Conservation (phyloP, 2,888 invertebrate genomes). For the Formica aserva region DNA sequence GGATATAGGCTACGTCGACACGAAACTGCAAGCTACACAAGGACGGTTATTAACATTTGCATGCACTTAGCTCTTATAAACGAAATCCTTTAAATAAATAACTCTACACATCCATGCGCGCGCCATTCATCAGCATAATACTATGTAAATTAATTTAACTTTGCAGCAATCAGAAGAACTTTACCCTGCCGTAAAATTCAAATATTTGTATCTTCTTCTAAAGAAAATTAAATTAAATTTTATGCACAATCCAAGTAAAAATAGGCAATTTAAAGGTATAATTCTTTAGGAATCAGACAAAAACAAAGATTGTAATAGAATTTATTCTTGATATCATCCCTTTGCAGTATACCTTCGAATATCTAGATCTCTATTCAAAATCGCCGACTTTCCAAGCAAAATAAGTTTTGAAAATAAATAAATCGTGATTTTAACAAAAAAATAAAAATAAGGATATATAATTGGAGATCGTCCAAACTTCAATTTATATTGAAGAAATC, state of each 20-base stretch:
- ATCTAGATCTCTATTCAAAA: not conserved
- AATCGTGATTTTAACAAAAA: not conserved
- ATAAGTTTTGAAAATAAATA: not conserved
- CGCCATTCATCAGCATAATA: constrained; percentile 44
- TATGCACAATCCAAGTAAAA: not conserved
- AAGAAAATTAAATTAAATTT: constrained; percentile 12
- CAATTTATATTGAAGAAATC: not conserved
- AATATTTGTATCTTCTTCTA: not conserved
- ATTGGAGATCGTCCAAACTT: constrained; percentile 1
- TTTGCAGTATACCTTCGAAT: not conserved
- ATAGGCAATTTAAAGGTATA: not conserved
- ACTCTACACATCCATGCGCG: constrained; percentile 19
- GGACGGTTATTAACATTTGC: constrained; percentile 50
- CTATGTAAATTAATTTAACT: constrained; percentile 42
- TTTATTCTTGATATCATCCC: not conserved
- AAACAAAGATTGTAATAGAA: not conserved
- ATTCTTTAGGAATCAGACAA: not conserved
- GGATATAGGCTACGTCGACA: constrained; percentile 25
- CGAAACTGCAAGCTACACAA: constrained; percentile 39
- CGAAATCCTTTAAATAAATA: constrained; percentile 49
- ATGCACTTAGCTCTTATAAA: constrained; percentile 42
- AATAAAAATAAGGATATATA: not conserved
- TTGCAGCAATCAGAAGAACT: constrained; percentile 22
- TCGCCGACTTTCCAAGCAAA: not conserved
- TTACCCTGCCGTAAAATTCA: not conserved